Base-by-base conservation (phyloP, 2,797 vertebrate genomes). In the Labeo calbasu region DNA sequence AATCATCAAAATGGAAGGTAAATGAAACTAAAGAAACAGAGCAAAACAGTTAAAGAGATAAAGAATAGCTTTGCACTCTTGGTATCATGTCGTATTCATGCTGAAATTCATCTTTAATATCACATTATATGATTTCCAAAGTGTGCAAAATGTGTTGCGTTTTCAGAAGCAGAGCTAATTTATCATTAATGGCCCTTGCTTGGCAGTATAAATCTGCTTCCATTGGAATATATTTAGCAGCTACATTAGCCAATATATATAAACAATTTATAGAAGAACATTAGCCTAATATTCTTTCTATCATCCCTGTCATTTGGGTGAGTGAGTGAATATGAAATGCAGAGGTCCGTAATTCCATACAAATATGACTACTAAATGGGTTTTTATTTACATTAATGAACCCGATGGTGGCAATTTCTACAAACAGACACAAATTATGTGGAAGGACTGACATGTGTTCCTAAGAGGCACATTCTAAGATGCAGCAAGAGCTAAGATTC, bases 291-390 rank as follows among this genome's bases (percentile, higher is more conserved):
- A 82, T 53, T 7, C 71, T 75, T 51, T 1, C 13, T 79, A 79
- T 79, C 48, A 70, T 43, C 48, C n/a, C 50, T 66, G 25, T 65
- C 17, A 63, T 70, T 77, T 72, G 66, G 57, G 5, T 65, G 8
- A 48, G 25, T 66, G 43, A 11, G 48, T 73, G 25, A 66, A 53
- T 61, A 43, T 15, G 55, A 82, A 68, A 57, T 19, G 57, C 81
- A 59, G 69, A 73, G 81, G 69, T 83, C 68, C 71, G 2, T 70
- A 70, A 75, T 73, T 77, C 43, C 25, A 77, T 25, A 23, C 25
- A 73, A 77, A 75, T 53, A 46, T 68, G 57, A 86, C 19, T 23
- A 23, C 75, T 86, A 78, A 78, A 63, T 72, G 36, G 68, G n/a
- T 17, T 66, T 63, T 75, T 59, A 68, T 79, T 73, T 66, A 79